These are phyloP conservation scores for Aethina tumida DNA, from an alignment of 1,140 invertebrate species.

Conservation along the genomic window DNA sequence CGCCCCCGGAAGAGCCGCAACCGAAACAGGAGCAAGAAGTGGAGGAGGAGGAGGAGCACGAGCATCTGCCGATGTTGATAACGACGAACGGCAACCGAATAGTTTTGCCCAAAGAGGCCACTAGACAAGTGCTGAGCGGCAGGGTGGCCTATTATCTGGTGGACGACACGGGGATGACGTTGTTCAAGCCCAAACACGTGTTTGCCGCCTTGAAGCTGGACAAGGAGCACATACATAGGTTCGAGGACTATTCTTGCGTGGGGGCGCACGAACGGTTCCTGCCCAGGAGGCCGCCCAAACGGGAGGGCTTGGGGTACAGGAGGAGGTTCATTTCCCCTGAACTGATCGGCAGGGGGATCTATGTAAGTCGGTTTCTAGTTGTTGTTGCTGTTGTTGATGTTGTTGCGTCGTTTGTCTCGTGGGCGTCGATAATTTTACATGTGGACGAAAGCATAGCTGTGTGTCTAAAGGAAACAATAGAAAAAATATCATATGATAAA, in stretches of 20 bases:
- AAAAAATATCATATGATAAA: too few species aligned
- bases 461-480: too few species aligned
- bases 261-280: conserved; percentile 27
- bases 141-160: conserved; percentile 64
- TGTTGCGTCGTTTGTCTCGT: too few species aligned
- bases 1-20: conserved; percentile 1
- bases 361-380: conserved; percentile 23
- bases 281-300: conserved; percentile 13
- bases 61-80: conserved; percentile 45
- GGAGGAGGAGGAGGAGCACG: conserved; percentile 7
- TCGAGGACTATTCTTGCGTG: conserved; percentile 34
- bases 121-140: conserved; percentile 62
- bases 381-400: too few species aligned
- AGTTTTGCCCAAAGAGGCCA: conserved; percentile 64
- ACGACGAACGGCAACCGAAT: conserved; percentile 49
- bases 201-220: conserved; percentile 58
- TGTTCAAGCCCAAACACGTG: conserved; percentile 64
- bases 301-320: conserved; percentile 20
- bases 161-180: conserved; percentile 62
- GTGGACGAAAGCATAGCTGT: too few species aligned
- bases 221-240: conserved; percentile 46
- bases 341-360: conserved; percentile 23
- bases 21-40: conserved; percentile 6
- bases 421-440: too few species aligned
- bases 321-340: conserved; percentile 23